phyloP scores from a whole-genome alignment of 2,888 invertebrate species.

The Ectemnius cavifrons region DNA sequence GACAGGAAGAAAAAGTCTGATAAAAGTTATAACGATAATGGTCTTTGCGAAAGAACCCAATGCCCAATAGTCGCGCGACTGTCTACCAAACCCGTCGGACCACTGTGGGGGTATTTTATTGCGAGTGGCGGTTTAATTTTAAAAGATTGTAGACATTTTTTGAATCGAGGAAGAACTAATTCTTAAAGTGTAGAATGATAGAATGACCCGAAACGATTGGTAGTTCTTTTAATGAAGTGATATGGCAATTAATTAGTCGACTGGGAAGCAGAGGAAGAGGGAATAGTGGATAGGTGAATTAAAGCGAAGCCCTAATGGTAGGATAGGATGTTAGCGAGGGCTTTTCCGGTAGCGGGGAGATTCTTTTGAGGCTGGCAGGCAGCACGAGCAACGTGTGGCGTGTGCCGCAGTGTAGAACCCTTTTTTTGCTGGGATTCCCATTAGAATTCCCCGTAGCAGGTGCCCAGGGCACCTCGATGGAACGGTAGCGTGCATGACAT shows the following conservation, averaged over 20 bases:
- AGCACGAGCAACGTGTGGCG: background rate
- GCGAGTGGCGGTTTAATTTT: too few relatives aligned
- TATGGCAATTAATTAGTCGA: too few relatives aligned
- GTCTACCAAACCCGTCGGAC: background rate
- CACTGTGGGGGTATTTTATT: too few relatives aligned
- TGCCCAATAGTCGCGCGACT: background rate
- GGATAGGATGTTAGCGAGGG: too few relatives aligned
- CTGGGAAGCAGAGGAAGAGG: too few relatives aligned
- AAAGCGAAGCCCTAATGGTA: too few relatives aligned
- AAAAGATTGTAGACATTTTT: too few relatives aligned
- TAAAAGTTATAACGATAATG: conserved; percentile 11
- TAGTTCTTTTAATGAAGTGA: too few relatives aligned
- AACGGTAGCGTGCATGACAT: conserved; percentile 53
- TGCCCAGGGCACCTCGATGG: conserved; percentile 24
- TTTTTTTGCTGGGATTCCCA: conserved; percentile 17
- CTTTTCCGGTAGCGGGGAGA: conserved; percentile 13
- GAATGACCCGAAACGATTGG: too few relatives aligned
- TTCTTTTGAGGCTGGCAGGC: background rate
- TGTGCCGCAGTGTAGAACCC: conserved; percentile 11
- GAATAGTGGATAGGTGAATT: too few relatives aligned
- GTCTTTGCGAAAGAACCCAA: background rate
- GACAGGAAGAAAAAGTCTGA: background rate
- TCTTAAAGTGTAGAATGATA: too few relatives aligned
- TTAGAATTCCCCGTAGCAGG: conserved; percentile 30
- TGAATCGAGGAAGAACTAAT: too few relatives aligned